Base-by-base conservation (phyloP, 2,797 vertebrate genomes). In the Nannoperca obscura region DNA sequence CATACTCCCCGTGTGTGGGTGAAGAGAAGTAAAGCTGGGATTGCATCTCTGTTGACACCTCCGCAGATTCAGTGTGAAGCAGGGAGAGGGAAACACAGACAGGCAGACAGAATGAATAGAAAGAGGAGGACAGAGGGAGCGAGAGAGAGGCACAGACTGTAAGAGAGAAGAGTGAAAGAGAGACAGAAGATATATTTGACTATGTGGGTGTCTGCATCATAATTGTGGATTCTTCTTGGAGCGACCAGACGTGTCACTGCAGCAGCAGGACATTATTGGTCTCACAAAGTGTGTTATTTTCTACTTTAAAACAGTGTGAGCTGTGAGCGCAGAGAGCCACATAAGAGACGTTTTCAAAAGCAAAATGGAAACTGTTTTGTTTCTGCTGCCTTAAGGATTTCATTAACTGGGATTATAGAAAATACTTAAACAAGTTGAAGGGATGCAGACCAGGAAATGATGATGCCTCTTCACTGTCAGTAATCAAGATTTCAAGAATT, bases 191-290 rank as follows among this genome's bases (percentile, higher is more conserved):
- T 92, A 89, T 88, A 90, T 91, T 89, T 91, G 89, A 87, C 81
- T 47, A 68, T 86, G 92, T 92, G 92, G 91, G 93, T 89, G 91
- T 93, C 90, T 88, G 89, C 90, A 91, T 92, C 89, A 88, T 82
- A 87, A 90, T 82, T 85, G 87, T 91, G 74, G 84, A 82, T 87
- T 74, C 80, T 79, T 88, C 76, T 78, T 38, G 60, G 89, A 86
- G 86, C 85, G 83, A 82, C 80, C 54, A 86, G 83, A 84, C 83
- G 75, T 84, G 78, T 80, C 86, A 70, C 46, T 78, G 90, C 80
- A 87, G 83, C 83, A 88, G 83, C 82, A 86, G 73, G 84, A 84
- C 78, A 68, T 79, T 44, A 61, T 58, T 74, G 83, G 17, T 81
- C 75, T 64, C 55, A 72, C 73, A 66, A 83, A 89, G 73, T 86